These are phyloP conservation scores for Diorhabda carinulata DNA, from an alignment of 1,140 invertebrate genomes.

Conservation along the genomic window DNA sequence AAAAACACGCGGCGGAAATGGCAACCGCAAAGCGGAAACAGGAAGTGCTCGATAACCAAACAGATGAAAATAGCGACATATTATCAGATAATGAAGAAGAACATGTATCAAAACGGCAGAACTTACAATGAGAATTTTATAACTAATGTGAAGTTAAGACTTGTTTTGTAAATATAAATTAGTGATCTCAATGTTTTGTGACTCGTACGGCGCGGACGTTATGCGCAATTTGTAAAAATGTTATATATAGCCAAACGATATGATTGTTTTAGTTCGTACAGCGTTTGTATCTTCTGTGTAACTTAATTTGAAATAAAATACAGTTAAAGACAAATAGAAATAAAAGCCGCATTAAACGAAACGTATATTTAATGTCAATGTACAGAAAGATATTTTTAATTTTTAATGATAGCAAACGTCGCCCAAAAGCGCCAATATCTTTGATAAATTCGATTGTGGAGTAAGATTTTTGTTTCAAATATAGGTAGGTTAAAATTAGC, in stretches of 20 bases:
- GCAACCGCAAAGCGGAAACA: slow-evolving; percentile 95
- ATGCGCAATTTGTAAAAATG: slow-evolving; percentile 37
- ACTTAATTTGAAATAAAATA: too few relatives aligned
- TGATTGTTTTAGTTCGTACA: background rate
- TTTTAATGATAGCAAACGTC: too few relatives aligned
- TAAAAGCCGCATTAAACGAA: too few relatives aligned
- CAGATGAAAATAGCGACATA: slow-evolving; percentile 47
- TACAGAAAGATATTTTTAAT: too few relatives aligned
- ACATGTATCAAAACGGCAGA: slow-evolving; percentile 42
- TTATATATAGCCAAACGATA: slow-evolving; percentile 28
- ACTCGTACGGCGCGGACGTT: slow-evolving; percentile 22
- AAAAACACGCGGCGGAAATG: slow-evolving; percentile 99
- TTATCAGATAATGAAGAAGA: slow-evolving; percentile 48
- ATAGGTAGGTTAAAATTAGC: too few relatives aligned
- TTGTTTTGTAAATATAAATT: slow-evolving; percentile 23
- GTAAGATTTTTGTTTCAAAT: too few relatives aligned
- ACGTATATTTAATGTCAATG: too few relatives aligned
- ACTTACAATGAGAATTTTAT: slow-evolving; percentile 39
- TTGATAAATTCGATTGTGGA: too few relatives aligned
- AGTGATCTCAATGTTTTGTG: slow-evolving; percentile 39
- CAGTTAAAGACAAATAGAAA: too few relatives aligned
- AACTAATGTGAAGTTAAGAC: slow-evolving; percentile 5
- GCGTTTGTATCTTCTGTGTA: background rate
- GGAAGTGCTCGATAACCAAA: slow-evolving; percentile 78
- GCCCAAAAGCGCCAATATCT: too few relatives aligned